Evolutionary conservation across 2,797 vertebrate species (phyloP).

Genomic region (Philypnodon macrostomus): DNA sequence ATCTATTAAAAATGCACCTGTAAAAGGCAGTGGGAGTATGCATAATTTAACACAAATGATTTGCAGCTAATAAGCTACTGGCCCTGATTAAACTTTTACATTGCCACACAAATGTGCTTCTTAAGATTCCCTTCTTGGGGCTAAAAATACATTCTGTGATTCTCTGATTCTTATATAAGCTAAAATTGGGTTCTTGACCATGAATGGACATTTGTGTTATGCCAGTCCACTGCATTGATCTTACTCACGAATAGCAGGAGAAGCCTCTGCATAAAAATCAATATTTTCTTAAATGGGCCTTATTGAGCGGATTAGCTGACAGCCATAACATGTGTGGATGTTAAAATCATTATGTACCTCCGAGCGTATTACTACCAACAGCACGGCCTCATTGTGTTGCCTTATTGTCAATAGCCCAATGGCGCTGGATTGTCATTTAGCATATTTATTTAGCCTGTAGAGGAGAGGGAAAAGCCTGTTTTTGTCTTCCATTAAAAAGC

Average conservation of each 20-base stretch:
- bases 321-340: slow-evolving; percentile 13
- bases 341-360: slow-evolving; percentile 23
- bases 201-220: slow-evolving; percentile 58
- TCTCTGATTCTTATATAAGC: slow-evolving; percentile 35
- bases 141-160: slow-evolving; percentile 52
- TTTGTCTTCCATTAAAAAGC: slow-evolving; percentile 17
- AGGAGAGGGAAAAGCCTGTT: not conserved
- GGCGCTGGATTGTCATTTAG: slow-evolving; percentile 16
- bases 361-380: slow-evolving; percentile 15
- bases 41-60: slow-evolving; percentile 13
- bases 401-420: slow-evolving; percentile 2
- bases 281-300: slow-evolving; percentile 39
- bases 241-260: slow-evolving; percentile 29
- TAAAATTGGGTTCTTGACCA: slow-evolving; percentile 37
- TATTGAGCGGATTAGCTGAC: slow-evolving; percentile 31
- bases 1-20: not conserved
- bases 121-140: slow-evolving; percentile 33
- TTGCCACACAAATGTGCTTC: slow-evolving; percentile 5
- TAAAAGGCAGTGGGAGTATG: not conserved
- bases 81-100: slow-evolving; percentile 15
- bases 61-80: slow-evolving; percentile 5
- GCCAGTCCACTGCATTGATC: slow-evolving; percentile 31
- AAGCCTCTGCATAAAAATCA: slow-evolving; percentile 25
- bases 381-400: slow-evolving; percentile 7
- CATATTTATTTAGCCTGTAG: slow-evolving; percentile 22